Conservation (phyloP, 2,113 vertebrate species). For the Lamprotornis superbus region DNA sequence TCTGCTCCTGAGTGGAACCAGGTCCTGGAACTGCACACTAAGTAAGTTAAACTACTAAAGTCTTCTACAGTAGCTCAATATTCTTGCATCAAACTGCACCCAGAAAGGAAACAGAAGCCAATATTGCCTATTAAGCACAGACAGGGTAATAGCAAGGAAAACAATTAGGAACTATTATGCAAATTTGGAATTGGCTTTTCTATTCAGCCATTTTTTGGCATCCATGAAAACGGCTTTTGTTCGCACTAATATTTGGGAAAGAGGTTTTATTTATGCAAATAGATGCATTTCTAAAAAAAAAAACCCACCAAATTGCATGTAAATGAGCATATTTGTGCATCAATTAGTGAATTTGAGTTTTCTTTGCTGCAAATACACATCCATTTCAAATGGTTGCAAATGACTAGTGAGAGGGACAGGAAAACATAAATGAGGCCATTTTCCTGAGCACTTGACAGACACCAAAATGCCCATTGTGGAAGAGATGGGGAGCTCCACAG, state of each 20-base stretch:
- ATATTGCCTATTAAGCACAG: not conserved
- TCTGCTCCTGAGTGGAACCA: not conserved
- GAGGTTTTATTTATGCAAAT: conserved; percentile 61
- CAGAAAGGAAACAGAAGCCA: not conserved
- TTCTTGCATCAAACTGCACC: not conserved
- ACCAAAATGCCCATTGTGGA: not conserved
- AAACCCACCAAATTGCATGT: not conserved
- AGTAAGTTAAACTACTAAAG: too few species aligned
- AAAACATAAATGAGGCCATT: conserved; percentile 24
- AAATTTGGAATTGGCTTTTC: conserved; percentile 33
- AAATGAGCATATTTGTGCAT: conserved; percentile 40
- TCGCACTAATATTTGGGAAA: conserved; percentile 32
- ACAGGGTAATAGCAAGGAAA: conserved; percentile 9
- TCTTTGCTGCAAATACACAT: conserved; percentile 30
- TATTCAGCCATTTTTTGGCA: conserved; percentile 20
- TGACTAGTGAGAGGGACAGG: not conserved
- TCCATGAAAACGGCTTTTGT: conserved; percentile 2
- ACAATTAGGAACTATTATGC: conserved; percentile 44
- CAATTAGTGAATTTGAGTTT: conserved; percentile 44
- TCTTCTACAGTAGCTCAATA: not conserved
- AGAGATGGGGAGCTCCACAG: not conserved
- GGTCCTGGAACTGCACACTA: not conserved
- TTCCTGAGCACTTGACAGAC: conserved; percentile 23
- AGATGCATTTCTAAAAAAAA: conserved; percentile 12
- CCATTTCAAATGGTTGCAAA: conserved; percentile 10